Evolutionary conservation across 2,113 vertebrate genomes (phyloP), one percentile per base, ranked within the genome.

Genomic region (Pseudopodoces humilis): DNA sequence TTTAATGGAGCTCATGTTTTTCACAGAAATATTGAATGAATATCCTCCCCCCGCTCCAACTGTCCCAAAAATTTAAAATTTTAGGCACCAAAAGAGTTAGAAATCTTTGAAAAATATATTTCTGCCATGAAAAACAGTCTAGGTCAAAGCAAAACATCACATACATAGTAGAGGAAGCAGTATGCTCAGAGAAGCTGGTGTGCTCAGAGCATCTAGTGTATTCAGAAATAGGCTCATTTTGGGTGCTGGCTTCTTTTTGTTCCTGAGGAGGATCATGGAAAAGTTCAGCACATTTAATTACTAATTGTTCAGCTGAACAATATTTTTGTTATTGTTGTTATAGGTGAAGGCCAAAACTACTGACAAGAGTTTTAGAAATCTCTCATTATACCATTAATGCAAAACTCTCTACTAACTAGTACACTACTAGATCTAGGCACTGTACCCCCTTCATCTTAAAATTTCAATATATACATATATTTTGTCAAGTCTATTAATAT

Each of bases 1-100:
- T 55, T 67, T n/a, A 25, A 20, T 10, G 53, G 25, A 69, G 15
- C 80, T 76, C 5, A 33, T 33, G 6, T 37, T 92, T 90, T 70
- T 81, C 56, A 47, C 13, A 12, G 23, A 91, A 52, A 18, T 52
- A 44, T 24, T n/a, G 9, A 68, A 75, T 68, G 6, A 63, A 74
- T 47, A 55, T 31, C 2, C 14, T 56, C 19, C 15, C 1, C 16
- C 3, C 7, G 17, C 10, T 11, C 3, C 6, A 5, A 1, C 3
- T 15, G 43, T 16, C 24, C 37, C 17, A 11, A 30, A 43, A n/a
- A 20, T 7, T 11, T 12, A 20, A 35, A 19, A 27, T 3, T 8
- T 31, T 56, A 31, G 21, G 62, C 30, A 62, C 11, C 6, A 53
- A 18, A 1, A 37, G 58, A 79, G 56, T 60, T 31, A 47, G 13